Percentiles rank a stretch among this genome's conserved stretches.
Evolutionary conservation across 2,797 vertebrate genomes (phyloP).

Genomic region (Diglossa cyanea): DNA sequence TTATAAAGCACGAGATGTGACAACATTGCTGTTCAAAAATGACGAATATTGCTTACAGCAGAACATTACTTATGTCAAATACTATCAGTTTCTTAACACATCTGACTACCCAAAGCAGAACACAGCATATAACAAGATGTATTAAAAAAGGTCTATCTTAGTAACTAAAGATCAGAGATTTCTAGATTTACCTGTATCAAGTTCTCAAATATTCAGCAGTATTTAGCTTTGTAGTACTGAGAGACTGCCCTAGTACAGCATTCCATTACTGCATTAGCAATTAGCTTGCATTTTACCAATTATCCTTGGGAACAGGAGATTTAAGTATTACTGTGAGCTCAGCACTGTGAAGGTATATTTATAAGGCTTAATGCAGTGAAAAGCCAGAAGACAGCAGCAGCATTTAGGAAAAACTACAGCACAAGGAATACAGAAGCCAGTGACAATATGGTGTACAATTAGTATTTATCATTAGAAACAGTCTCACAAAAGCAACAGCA

Average conservation of each 20-base stretch:
- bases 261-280: conserved; percentile 41
- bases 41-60: neutral
- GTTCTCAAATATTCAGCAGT: conserved; percentile 39
- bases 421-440: conserved; percentile 19
- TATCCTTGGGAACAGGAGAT: conserved; percentile 26
- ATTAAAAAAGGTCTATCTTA: neutral
- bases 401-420: conserved; percentile 40
- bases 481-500: neutral
- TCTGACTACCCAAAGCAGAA: neutral
- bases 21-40: neutral
- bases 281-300: conserved; percentile 49
- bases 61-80: neutral
- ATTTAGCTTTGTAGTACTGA: conserved; percentile 33
- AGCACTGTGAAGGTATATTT: conserved; percentile 33
- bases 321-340: conserved; percentile 10
- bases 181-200: conserved; percentile 48
- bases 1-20: neutral
- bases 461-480: neutral
- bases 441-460: neutral
- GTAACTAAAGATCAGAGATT: conserved; percentile 40
- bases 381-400: conserved; percentile 46
- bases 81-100: neutral
- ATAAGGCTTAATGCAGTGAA: conserved; percentile 36
- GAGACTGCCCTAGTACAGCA: neutral
- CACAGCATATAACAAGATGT: neutral